These are phyloP conservation scores for Hirtodrosophila cameraria DNA, from an alignment of 2,888 invertebrate genomes.

Conservation along the genomic window DNA sequence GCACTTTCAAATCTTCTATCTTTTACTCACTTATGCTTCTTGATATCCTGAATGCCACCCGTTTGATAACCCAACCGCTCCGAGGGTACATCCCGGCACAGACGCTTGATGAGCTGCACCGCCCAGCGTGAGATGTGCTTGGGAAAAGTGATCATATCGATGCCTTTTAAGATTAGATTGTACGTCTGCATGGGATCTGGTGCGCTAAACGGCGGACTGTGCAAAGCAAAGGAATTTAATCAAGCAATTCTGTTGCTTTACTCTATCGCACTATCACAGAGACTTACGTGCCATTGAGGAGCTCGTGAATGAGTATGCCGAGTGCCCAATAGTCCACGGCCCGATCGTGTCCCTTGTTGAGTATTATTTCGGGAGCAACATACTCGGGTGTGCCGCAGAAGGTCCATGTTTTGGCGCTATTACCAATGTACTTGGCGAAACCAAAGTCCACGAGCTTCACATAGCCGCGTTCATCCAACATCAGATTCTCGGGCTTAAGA, in stretches of 20 bases:
- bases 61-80: constrained; percentile 96
- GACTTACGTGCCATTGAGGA: constrained; percentile 92
- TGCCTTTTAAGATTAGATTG: constrained; percentile 95
- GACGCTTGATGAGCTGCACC: constrained; percentile 91
- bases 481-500: constrained; percentile 96
- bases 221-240: neutral
- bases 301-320: constrained; percentile 94
- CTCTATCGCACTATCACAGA: fast-evolving
- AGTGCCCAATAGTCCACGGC: constrained; percentile 98
- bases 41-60: constrained; percentile 94
- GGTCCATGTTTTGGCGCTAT: constrained; percentile 95
- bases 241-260: too few relatives aligned
- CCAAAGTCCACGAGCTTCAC: constrained; percentile 97
- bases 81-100: constrained; percentile 93
- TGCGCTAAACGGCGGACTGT: constrained; percentile 92
- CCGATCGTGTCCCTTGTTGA: constrained; percentile 90
- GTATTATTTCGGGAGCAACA: constrained; percentile 95
- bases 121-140: constrained; percentile 92
- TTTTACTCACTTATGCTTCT: constrained; percentile 89
- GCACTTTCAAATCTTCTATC: neutral
- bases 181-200: constrained; percentile 97
- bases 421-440: constrained; percentile 93
- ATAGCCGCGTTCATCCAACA: constrained; percentile 93
- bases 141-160: constrained; percentile 94
- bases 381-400: constrained; percentile 98